Evolutionary conservation across 2,797 vertebrate species (phyloP).

Genomic region (Alauda arvensis): DNA sequence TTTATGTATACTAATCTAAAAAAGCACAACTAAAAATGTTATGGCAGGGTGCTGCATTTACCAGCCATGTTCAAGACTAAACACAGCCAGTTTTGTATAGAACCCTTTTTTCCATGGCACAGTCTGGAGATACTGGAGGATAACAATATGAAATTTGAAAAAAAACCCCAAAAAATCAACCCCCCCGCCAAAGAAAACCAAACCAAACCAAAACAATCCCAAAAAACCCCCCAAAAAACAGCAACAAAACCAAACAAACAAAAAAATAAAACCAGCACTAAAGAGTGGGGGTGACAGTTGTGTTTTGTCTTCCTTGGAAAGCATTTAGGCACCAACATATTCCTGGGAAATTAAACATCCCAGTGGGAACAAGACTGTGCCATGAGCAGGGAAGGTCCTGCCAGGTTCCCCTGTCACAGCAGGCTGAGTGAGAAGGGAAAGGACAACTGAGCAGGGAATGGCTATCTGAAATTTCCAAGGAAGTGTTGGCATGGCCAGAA

Average conservation of each 20-base stretch:
- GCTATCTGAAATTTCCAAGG: background rate
- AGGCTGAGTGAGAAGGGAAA: background rate
- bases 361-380: background rate
- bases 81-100: background rate
- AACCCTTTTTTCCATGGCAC: background rate
- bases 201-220: no score
- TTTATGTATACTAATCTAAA: background rate
- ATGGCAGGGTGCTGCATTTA: background rate
- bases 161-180: no score
- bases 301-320: background rate
- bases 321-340: background rate
- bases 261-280: no score
- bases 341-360: background rate
- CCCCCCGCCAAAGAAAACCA: no score
- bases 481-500: background rate
- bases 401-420: background rate
- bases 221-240: no score
- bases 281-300: background rate
- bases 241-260: no score
- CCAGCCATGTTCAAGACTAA: background rate
- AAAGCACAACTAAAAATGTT: background rate
- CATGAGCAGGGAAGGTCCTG: background rate
- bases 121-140: background rate
- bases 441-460: background rate
- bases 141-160: background rate